These are phyloP conservation scores for Camelus bactrianus DNA, from an alignment of 2,113 vertebrate genomes.

Conservation along the genomic window DNA sequence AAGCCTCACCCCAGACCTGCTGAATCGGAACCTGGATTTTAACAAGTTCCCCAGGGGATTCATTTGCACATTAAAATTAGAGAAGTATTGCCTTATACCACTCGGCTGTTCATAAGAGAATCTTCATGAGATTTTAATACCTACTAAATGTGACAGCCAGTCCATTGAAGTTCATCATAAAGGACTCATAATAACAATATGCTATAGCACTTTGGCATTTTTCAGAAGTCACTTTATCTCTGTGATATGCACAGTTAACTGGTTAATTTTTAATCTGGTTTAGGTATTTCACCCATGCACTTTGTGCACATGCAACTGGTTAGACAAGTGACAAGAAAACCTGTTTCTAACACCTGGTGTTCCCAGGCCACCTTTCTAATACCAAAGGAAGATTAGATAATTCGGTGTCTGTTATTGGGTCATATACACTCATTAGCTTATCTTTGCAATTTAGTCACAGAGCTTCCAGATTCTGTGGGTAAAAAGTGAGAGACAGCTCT, in stretches of 20 bases:
- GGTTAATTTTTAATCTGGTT: constrained; percentile 42
- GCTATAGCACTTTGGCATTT: neutral
- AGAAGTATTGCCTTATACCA: neutral
- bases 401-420: neutral
- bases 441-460: constrained; percentile 13
- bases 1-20: neutral
- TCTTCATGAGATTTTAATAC: neutral
- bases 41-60: neutral
- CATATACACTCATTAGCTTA: constrained; percentile 38
- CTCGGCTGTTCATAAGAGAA: neutral
- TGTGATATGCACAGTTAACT: neutral
- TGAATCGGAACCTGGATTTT: neutral
- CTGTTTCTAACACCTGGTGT: constrained; percentile 15
- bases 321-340: constrained; percentile 17
- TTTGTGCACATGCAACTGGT: neutral
- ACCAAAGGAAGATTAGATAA: neutral
- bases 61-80: neutral
- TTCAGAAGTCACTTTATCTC: neutral
- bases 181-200: neutral
- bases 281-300: neutral
- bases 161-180: neutral
- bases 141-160: neutral
- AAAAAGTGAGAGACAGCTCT: neutral
- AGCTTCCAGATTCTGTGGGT: neutral
- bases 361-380: constrained; percentile 28